Percentiles rank a stretch among this genome's conserved stretches.
Evolutionary conservation across 92 coral and sea anemone species (phyloP).

Genomic region (Umimayanthus chanpuru): DNA sequence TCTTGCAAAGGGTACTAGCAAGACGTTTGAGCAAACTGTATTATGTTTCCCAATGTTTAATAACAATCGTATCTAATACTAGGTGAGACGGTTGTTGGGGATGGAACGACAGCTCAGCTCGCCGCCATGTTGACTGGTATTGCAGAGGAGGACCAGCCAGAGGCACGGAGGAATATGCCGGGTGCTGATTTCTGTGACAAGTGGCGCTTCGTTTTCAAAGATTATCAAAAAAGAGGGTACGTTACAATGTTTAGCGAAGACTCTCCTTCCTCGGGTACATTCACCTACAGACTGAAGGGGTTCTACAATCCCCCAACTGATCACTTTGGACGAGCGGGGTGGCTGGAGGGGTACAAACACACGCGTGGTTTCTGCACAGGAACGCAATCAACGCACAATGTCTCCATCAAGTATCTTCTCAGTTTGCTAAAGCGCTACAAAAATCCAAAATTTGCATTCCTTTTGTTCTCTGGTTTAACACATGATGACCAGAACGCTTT

Average conservation of each 20-base stretch:
- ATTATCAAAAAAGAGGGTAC: slow-evolving; percentile 63
- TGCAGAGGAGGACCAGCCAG: slow-evolving; percentile 57
- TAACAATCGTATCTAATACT: too few species aligned
- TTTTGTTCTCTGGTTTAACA: slow-evolving; percentile 43
- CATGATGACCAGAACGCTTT: slow-evolving; percentile 50
- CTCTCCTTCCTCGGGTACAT: slow-evolving; percentile 60
- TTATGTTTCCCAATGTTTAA: too few species aligned
- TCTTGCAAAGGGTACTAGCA: too few species aligned
- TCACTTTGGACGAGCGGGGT: slow-evolving; percentile 72
- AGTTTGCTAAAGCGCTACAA: slow-evolving; percentile 57
- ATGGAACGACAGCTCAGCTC: slow-evolving; percentile 72
- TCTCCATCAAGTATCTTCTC: slow-evolving; percentile 55
- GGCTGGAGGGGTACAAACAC: slow-evolving; percentile 59
- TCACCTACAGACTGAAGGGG: slow-evolving; percentile 72
- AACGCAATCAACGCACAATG: slow-evolving; percentile 63
- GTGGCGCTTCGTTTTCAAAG: slow-evolving; percentile 67
- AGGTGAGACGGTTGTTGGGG: slow-evolving; percentile 69
- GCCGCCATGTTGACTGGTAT: slow-evolving; percentile 78
- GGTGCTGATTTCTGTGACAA: slow-evolving; percentile 57
- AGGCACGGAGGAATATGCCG: slow-evolving; percentile 56
- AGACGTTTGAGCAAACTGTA: too few species aligned
- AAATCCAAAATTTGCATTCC: slow-evolving; percentile 50
- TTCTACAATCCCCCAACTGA: slow-evolving; percentile 74
- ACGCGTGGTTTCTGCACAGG: slow-evolving; percentile 52
- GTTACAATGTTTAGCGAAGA: slow-evolving; percentile 80